These are phyloP conservation scores for Megamerina dolium DNA, from an alignment of 2,888 invertebrate species.

Conservation along the genomic window DNA sequence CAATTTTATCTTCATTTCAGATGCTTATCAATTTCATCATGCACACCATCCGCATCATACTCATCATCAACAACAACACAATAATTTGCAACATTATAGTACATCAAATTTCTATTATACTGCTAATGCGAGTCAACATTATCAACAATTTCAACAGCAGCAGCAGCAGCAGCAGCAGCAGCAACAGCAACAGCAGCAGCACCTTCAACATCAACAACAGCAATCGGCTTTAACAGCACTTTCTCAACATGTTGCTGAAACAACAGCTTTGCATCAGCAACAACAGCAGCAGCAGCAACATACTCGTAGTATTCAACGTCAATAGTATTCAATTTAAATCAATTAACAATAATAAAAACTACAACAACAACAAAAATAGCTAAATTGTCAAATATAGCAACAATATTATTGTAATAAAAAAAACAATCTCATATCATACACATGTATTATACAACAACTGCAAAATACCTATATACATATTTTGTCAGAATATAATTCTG, in stretches of 20 bases:
- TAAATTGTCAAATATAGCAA: background rate
- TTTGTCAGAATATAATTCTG: background rate
- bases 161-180: slow-evolving; percentile 9
- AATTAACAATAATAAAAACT: slow-evolving; percentile 2
- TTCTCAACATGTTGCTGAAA: slow-evolving; percentile 12
- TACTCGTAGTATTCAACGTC: slow-evolving; percentile 15
- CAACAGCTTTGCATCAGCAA: slow-evolving; percentile 10
- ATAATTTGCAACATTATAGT: background rate
- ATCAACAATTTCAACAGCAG: slow-evolving; percentile 5
- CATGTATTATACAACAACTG: background rate
- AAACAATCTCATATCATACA: background rate
- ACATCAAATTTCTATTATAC: background rate
- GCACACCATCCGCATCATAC: slow-evolving; percentile 9
- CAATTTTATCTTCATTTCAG: slow-evolving; percentile 9
- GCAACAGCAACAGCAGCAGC: slow-evolving; percentile 10
- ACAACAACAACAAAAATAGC: slow-evolving; percentile 1
- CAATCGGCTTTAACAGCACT: slow-evolving; percentile 13
- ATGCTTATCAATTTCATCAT: slow-evolving; percentile 12
- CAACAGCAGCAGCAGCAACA: slow-evolving; percentile 4
- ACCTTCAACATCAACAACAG: slow-evolving; percentile 13
- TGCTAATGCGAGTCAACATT: background rate
- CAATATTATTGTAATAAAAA: no score
- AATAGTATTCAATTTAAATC: slow-evolving; percentile 8
- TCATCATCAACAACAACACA: slow-evolving; percentile 5
- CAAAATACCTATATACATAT: background rate